phyloP scores from a whole-genome alignment of 2,113 vertebrate genomes.

The Thunnus maccoyii region DNA sequence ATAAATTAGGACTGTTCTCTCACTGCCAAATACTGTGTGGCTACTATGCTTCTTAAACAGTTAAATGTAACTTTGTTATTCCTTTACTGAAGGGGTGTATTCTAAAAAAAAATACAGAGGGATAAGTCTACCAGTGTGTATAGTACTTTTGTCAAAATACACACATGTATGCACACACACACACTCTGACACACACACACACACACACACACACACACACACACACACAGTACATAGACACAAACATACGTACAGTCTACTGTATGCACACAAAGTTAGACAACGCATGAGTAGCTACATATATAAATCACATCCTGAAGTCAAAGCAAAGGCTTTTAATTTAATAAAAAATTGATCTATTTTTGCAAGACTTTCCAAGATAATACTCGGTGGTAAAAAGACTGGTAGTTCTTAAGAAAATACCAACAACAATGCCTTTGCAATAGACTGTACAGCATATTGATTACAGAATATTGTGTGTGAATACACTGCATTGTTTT shows the following conservation, averaged over 20 bases:
- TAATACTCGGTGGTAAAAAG: conserved; percentile 63
- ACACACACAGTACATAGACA: conserved; percentile 15
- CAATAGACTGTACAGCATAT: conserved; percentile 77
- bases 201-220: conserved; percentile 6
- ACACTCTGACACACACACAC: conserved; percentile 10
- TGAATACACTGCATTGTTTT: conserved; percentile 74
- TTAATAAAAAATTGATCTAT: conserved; percentile 76
- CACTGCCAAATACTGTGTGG: conserved; percentile 85
- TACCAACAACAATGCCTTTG: conserved; percentile 77
- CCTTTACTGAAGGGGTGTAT: conserved; percentile 64
- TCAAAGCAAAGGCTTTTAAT: conserved; percentile 75
- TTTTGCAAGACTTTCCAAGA: conserved; percentile 82
- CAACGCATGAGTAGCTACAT: conserved; percentile 75
- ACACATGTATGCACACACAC: conserved; percentile 39
- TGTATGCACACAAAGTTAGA: conserved; percentile 56
- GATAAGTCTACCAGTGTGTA: conserved; percentile 53
- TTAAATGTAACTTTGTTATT: conserved; percentile 77
- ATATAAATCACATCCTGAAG: conserved; percentile 57
- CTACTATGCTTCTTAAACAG: conserved; percentile 78
- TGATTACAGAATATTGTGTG: conserved; percentile 74
- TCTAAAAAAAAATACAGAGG: conserved; percentile 51
- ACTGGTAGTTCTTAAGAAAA: conserved; percentile 64
- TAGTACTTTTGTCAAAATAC: conserved; percentile 54
- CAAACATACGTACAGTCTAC: conserved; percentile 26
- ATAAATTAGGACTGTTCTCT: conserved; percentile 83